Evolutionary conservation across 2,113 vertebrate species (phyloP), one percentile per base, ranked within the genome.

Genomic region (Mus pahari): DNA sequence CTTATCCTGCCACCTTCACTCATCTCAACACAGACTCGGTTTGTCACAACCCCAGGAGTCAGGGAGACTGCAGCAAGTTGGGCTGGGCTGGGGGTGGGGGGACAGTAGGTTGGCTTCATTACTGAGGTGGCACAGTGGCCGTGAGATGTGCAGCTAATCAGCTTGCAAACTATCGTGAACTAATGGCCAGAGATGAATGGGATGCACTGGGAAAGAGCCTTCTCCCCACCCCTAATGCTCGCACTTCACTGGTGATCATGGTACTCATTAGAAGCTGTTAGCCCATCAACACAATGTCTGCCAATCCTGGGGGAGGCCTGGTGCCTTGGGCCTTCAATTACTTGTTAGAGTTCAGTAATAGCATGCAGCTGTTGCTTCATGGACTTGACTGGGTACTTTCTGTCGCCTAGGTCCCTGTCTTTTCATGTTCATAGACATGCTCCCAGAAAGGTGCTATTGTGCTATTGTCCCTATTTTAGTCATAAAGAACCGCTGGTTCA

Each of bases 171-270:
- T 84, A 60, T 45, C 26, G 78, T 22, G 66, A 92, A 93, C 81
- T 74, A 96, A 96, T 3, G 1, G 82, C 88, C 62, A 68, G 78
- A 24, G 95, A 95, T 87, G 83, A 88, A 97, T 20, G 82, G 91
- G 36, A 45, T 60, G 19, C 53, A 33, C 83, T 62, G 58, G 82
- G 70, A 33, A 91, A 87, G 78, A 60, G 75, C 31, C 77, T 84
- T 86, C 89, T 28, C 48, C 83, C 75, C 0, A 9, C 28, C 77
- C 11, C 77, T 96, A 83, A 97, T 86, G 92, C 86, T 60, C 62
- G 17, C 92, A 92, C 39, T 79, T 96, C 91, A 91, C 89, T 60
- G 84, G 86, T 87, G 64, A 92, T 78, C 48, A n/a, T 19, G 55
- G 82, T 2, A 3, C 86, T 94, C 45, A 62, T 93, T 87, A 73